Evolutionary conservation across 2,113 vertebrate genomes (phyloP), one percentile per base, ranked within the genome.

Genomic region (Brachyistius frenatus): DNA sequence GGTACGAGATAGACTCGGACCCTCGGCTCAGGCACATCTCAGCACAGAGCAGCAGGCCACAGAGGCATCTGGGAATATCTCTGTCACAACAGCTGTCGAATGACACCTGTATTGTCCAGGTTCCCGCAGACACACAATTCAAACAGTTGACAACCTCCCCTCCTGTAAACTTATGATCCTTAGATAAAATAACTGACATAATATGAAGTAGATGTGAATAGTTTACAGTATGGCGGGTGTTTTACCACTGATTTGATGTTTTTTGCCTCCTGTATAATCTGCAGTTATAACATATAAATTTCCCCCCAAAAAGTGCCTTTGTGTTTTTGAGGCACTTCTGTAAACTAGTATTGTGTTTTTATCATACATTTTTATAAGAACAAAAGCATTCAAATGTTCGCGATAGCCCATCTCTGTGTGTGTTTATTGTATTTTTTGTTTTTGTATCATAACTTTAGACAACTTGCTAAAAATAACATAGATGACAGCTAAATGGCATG

Each of bases 1-100:
- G 93, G 8, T 96, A 93, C 1, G 95, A 96, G 86, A 92, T 95
- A 0, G 94, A 96, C 84, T 93, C 95, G 0, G 94, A 96, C 71
- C 94, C 92, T 47, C 93, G 92, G 3, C 83, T 93, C 39, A 83
- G 91, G 0, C 90, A 76, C 23, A 56, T 93, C 30, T 58, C 92
- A 0, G 67, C 82, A 0, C 81, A 54, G 0, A 46, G 58, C 62
- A 55, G 57, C 46, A 71, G 81, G 66, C 15, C 57, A 32, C 79
- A 41, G 3, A 73, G 68, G 36, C 60, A 82, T 32, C 31, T 74
- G 16, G 86, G 81, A n/a, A 35, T 66, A 7, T 3, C 66, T n/a
- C 52, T 75, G 14, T 76, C 85, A 5, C 80, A 82, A 11, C 87
- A 90, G 56, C 54, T 80, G 39, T 86, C 90, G 3, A 73, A 32